phyloP scores from a whole-genome alignment of 2,888 invertebrate species.

The Calameuta pallipes region DNA sequence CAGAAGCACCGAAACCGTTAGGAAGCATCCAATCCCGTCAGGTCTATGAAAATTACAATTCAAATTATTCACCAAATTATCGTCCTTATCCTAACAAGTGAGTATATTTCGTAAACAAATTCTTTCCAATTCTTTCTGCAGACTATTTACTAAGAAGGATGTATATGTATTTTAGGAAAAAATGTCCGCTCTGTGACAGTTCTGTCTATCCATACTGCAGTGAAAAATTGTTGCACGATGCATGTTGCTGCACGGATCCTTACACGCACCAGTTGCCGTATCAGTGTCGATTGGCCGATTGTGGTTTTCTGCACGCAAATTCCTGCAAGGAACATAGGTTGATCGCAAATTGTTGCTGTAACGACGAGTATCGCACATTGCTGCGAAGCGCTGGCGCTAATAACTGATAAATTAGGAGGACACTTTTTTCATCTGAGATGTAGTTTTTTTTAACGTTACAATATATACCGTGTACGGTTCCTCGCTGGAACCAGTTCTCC shows the following conservation, averaged over 20 bases:
- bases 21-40: background rate
- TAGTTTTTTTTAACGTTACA: background rate
- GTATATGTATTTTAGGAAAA: slow-evolving; percentile 24
- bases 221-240: slow-evolving; percentile 79
- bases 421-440: background rate
- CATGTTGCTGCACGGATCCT: slow-evolving; percentile 77
- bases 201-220: slow-evolving; percentile 83
- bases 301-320: slow-evolving; percentile 80
- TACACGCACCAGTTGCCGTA: slow-evolving; percentile 68
- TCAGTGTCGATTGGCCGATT: slow-evolving; percentile 76
- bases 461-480: background rate
- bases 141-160: background rate
- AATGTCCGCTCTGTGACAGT: slow-evolving; percentile 81
- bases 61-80: background rate
- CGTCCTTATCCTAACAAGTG: background rate
- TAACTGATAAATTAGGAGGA: background rate
- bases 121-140: background rate
- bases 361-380: slow-evolving; percentile 64
- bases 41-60: background rate
- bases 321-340: slow-evolving; percentile 78
- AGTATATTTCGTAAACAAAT: background rate
- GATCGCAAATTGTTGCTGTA: slow-evolving; percentile 81
- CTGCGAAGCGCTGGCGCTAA: slow-evolving; percentile 22
- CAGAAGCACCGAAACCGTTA: background rate
- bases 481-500: background rate